These are phyloP conservation scores for Apis cerana DNA, from an alignment of 1,140 invertebrate species.

Conservation along the genomic window DNA sequence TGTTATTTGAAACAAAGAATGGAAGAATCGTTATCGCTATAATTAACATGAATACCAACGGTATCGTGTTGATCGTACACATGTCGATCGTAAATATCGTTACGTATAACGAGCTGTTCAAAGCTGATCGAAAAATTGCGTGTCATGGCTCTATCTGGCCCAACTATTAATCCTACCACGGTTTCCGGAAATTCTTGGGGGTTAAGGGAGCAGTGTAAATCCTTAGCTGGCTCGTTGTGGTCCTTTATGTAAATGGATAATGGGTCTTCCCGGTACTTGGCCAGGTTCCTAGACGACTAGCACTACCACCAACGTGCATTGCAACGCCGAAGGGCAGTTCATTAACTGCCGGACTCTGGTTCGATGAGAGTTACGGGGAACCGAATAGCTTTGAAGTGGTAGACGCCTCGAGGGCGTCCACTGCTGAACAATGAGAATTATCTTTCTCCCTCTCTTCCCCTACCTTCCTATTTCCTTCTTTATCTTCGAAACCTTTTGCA, in stretches of 20 bases:
- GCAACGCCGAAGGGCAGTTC: constrained; percentile 69
- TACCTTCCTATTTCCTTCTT: not conserved
- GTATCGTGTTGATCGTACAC: not conserved
- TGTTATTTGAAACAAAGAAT: constrained; percentile 9
- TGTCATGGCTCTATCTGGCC: not conserved
- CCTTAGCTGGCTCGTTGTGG: constrained; percentile 41
- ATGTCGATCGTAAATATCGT: not conserved
- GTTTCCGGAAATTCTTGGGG: constrained; percentile 4
- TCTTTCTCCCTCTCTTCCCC: constrained; percentile 39
- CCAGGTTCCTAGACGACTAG: constrained; percentile 50
- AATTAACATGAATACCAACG: not conserved
- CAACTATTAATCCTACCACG: constrained; percentile 25
- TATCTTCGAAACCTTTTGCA: constrained; percentile 20
- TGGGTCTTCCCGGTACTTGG: constrained; percentile 50
- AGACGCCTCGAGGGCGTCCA: constrained; percentile 59
- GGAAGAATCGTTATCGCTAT: not conserved
- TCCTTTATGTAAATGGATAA: constrained; percentile 69
- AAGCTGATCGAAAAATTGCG: not conserved
- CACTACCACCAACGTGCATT: constrained; percentile 19
- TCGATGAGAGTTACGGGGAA: constrained; percentile 62
- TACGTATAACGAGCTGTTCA: not conserved
- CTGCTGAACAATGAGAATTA: constrained; percentile 66
- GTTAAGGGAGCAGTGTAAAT: constrained; percentile 42
- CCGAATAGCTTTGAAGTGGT: constrained; percentile 67
- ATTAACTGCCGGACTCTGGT: constrained; percentile 68